Percentiles rank a stretch among this genome's conserved stretches.
These are phyloP conservation scores for Gonioctena quinquepunctata DNA, from an alignment of 1,140 invertebrate genomes.

Conservation along the genomic window DNA sequence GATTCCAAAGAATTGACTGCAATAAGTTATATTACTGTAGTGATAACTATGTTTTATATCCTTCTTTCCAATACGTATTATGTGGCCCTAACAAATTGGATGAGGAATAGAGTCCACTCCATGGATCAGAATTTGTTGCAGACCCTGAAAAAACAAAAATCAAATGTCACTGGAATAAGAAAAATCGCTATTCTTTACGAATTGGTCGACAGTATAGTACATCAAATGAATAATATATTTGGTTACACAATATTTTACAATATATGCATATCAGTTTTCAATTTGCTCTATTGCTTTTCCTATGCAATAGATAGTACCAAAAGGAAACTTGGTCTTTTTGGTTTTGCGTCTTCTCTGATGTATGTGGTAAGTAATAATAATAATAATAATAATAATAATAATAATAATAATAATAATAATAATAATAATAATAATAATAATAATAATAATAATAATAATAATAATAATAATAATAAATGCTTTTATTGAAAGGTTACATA, in stretches of 20 bases:
- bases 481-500: no score
- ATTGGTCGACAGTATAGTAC: neutral
- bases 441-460: no score
- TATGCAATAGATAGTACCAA: neutral
- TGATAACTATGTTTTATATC: neutral
- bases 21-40: neutral
- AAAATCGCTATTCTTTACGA: neutral
- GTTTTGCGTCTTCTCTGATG: no score
- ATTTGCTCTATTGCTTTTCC: neutral
- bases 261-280: neutral
- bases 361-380: neutral
- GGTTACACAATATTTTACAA: neutral
- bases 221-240: neutral
- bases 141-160: neutral
- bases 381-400: no score
- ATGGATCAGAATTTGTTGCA: neutral
- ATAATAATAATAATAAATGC: no score
- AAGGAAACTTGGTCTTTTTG: no score
- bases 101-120: neutral
- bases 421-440: no score
- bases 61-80: neutral
- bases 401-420: no score
- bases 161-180: neutral
- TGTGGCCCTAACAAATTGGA: neutral
- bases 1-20: neutral